Evolutionary conservation across 2,888 invertebrate species (phyloP).

Genomic region (Pachymerium ferrugineum): DNA sequence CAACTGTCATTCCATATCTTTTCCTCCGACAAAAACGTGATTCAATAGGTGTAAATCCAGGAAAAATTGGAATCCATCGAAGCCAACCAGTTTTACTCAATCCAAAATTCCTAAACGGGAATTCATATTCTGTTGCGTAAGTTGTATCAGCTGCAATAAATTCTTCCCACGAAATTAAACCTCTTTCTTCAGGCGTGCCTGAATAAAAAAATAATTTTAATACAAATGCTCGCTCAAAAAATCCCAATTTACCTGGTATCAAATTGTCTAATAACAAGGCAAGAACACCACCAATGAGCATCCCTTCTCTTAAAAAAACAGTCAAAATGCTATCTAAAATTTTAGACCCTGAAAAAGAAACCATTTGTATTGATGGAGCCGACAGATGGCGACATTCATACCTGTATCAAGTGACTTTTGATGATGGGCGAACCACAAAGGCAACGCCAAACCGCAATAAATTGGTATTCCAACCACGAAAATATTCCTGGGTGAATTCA

Average conservation of each 20-base stretch:
- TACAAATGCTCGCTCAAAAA: no score
- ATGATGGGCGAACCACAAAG: conserved; percentile 28
- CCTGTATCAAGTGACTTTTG: conserved; percentile 28
- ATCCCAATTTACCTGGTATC: conserved; percentile 34
- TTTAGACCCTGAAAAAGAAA: background rate
- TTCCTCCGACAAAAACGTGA: background rate
- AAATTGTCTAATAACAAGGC: conserved; percentile 62
- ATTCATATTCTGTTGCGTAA: background rate
- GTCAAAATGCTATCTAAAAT: conserved; percentile 61
- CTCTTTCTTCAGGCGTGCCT: conserved; percentile 49
- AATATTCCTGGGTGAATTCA: conserved; percentile 77
- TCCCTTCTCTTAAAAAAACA: conserved; percentile 68
- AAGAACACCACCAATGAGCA: conserved; percentile 65
- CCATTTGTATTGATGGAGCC: no score
- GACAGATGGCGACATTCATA: background rate
- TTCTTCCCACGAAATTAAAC: background rate
- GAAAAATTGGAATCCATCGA: background rate
- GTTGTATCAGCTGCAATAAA: background rate
- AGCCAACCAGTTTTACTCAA: background rate
- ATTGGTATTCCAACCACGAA: conserved; percentile 85
- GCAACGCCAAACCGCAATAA: conserved; percentile 63
- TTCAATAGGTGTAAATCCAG: background rate
- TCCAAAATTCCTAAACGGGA: background rate
- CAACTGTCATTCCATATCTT: background rate
- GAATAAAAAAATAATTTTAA: no score